These are phyloP conservation scores for Calephelis perditalis DNA, from an alignment of 2,888 invertebrate species.

Conservation along the genomic window DNA sequence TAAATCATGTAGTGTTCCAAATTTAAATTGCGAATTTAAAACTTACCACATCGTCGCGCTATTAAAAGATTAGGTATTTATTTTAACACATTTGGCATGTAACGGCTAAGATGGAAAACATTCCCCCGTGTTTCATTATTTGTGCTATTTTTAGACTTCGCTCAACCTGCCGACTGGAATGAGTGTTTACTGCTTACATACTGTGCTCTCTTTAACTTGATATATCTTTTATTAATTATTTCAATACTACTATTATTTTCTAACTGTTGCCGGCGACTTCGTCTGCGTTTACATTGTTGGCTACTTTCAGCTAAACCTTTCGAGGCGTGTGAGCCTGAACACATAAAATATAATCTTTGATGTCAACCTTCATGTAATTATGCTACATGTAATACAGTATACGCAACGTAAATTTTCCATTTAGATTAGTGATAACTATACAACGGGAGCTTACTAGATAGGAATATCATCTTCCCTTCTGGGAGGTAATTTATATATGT, in stretches of 20 bases:
- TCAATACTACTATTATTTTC: constrained; percentile 35
- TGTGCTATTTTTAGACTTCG: constrained; percentile 70
- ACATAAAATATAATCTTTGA: too few relatives aligned
- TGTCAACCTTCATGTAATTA: too few relatives aligned
- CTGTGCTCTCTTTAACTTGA: constrained; percentile 46
- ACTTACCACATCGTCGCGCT: constrained; percentile 66
- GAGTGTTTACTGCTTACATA: constrained; percentile 68
- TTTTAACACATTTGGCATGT: constrained; percentile 76
- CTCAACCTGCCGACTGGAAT: constrained; percentile 68
- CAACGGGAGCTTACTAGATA: too few relatives aligned
- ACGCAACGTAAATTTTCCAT: too few relatives aligned
- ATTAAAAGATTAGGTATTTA: constrained; percentile 73
- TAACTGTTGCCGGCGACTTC: too few relatives aligned
- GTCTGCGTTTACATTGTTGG: too few relatives aligned
- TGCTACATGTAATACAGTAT: too few relatives aligned
- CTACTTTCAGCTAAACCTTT: too few relatives aligned
- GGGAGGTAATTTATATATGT: too few relatives aligned
- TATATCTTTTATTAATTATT: constrained; percentile 40
- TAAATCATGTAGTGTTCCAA: constrained; percentile 63
- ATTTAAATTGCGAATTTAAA: constrained; percentile 66
- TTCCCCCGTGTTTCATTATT: constrained; percentile 76
- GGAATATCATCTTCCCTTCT: too few relatives aligned
- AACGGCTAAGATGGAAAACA: constrained; percentile 76
- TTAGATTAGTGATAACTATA: too few relatives aligned
- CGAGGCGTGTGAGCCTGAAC: too few relatives aligned